Conservation (phyloP, 1,140 invertebrate genomes). For the Orchesella cincta region DNA sequence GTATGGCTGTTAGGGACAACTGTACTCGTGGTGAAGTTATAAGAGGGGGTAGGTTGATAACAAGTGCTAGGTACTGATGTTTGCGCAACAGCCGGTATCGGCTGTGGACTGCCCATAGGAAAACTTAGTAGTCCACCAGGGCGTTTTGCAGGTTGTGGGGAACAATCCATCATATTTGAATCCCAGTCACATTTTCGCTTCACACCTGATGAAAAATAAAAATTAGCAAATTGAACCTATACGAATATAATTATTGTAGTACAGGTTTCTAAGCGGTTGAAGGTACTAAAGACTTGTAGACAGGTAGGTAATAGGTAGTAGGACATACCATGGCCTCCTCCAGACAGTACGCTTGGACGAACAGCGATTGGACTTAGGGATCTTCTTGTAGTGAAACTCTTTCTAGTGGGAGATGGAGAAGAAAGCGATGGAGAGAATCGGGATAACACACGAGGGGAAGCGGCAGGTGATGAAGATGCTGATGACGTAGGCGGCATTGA, state of each 20-base stretch:
- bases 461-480: constrained; percentile 49
- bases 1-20: not conserved
- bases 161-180: constrained; percentile 48
- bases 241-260: not conserved
- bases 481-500: constrained; percentile 44
- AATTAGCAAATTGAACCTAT: no score
- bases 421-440: constrained; percentile 48
- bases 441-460: constrained; percentile 44
- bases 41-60: not conserved
- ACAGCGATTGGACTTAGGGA: constrained; percentile 56
- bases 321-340: constrained; percentile 36
- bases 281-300: not conserved
- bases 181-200: constrained; percentile 51
- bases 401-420: constrained; percentile 57
- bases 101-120: constrained; percentile 2
- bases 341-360: constrained; percentile 50
- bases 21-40: not conserved
- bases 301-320: not conserved
- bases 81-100: not conserved
- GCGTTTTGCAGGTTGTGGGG: constrained; percentile 47
- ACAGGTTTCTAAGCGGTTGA: not conserved
- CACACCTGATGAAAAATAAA: constrained; percentile 36
- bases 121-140: constrained; percentile 40
- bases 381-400: constrained; percentile 54
- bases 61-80: constrained; percentile 1